A percentile compares a stretch with the other conserved stretches of the same genome.
Conservation (phyloP, 2,113 vertebrate species). For the Hiodon alosoides region DNA sequence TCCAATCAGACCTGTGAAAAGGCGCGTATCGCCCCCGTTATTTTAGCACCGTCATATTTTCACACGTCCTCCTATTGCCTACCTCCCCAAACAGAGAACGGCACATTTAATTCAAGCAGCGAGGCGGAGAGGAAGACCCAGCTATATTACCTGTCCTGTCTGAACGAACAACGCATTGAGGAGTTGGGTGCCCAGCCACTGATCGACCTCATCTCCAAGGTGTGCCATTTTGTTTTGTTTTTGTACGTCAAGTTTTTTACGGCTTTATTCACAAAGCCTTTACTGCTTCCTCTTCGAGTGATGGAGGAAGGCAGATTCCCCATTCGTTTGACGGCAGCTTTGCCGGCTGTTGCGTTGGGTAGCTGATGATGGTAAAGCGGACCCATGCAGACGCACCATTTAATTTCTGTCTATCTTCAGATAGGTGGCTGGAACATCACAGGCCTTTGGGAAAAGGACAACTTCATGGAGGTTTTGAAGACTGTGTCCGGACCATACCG, state of each 20-base stretch:
- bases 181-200: constrained; percentile 87
- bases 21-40: neutral
- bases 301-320: too few species aligned
- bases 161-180: constrained; percentile 83
- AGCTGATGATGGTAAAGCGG: too few species aligned
- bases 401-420: constrained; percentile 47
- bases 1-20: too few species aligned
- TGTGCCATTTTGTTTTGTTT: constrained; percentile 36
- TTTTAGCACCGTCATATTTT: neutral
- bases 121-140: constrained; percentile 92
- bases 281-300: neutral
- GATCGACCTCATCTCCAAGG: constrained; percentile 86
- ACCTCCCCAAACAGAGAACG: constrained; percentile 67
- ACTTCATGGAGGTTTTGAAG: constrained; percentile 93
- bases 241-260: neutral
- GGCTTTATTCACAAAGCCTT: neutral
- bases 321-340: too few species aligned
- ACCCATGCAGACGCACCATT: too few species aligned
- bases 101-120: constrained; percentile 90
- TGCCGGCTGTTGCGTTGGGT: too few species aligned
- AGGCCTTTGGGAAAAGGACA: constrained; percentile 83
- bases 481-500: constrained; percentile 84
- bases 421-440: constrained; percentile 92
- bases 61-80: neutral
- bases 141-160: constrained; percentile 89